Conservation (phyloP, 1,140 invertebrate species). For the Tribolium madens region DNA sequence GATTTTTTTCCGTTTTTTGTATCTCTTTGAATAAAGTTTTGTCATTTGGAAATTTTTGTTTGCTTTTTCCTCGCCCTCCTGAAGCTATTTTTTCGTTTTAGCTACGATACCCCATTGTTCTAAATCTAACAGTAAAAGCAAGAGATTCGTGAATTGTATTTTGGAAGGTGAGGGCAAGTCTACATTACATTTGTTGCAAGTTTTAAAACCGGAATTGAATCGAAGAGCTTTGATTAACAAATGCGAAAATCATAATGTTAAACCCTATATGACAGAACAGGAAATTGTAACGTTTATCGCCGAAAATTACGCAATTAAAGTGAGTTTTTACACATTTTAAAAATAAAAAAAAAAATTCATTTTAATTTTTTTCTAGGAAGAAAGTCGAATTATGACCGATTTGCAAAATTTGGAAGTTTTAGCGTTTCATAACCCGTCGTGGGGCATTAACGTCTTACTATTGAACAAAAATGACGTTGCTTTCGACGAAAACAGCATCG, state of each 20-base stretch:
- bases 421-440: conserved; percentile 76
- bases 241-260: conserved; percentile 69
- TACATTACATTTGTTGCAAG: conserved; percentile 72
- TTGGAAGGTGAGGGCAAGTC: conserved; percentile 70
- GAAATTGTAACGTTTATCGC: conserved; percentile 69
- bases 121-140: conserved; percentile 16
- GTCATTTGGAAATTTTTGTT: conserved; percentile 5
- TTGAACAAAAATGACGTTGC: conserved; percentile 61
- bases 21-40: conserved; percentile 30
- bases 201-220: conserved; percentile 71
- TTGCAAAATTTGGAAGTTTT: conserved; percentile 77
- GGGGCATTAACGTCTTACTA: conserved; percentile 74
- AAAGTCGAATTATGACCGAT: conserved; percentile 69
- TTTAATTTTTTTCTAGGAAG: conserved; percentile 60
- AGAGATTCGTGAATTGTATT: conserved; percentile 72
- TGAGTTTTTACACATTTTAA: conserved; percentile 41
- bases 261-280: conserved; percentile 70
- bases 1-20: conserved; percentile 15
- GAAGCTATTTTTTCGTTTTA: conserved; percentile 14
- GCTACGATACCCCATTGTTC: conserved; percentile 21
- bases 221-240: conserved; percentile 69
- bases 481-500: conserved; percentile 56
- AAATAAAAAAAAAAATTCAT: background rate
- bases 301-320: conserved; percentile 61
- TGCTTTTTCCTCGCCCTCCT: background rate